Evolutionary conservation across 2,888 invertebrate genomes (phyloP), one percentile per base, ranked within the genome.

Genomic region (Tanytarsus gracilentus): DNA sequence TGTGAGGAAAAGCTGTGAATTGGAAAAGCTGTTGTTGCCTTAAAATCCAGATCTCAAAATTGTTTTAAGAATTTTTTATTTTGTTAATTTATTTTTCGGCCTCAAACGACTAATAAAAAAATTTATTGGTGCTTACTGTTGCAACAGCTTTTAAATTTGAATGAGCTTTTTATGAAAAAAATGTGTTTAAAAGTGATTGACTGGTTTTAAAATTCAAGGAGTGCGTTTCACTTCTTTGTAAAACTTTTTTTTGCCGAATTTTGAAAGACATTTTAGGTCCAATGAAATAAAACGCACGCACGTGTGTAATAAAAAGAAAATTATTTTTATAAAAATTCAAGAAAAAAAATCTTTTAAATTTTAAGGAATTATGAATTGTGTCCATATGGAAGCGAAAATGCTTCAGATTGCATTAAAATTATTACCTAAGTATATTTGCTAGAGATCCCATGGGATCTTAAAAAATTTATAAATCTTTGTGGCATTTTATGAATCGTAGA

Each of bases 1-100:
- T 18, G 18, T 44, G 23, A 23, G 18, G 21, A 18, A 33, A 7
- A 53, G 36, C 36, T 53, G 33, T 36, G 23, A 53, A n/a, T n/a
- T n/a, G 44, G 23, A 44, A 44, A 36, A 53, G 33, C 53, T 36
- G 36, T 53, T 53, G 36, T 36, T 36, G 16, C 53, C 25, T 23
- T 36, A 53, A 33, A 11, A 18, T 36, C 36, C 36, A 33, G 53
- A 53, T 53, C 53, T 53, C 53, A 53, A 53, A 53, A 53, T 53
- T 44, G 44, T 44, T 44, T 44, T 18, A 36, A 40, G 18, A 44
- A 44, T 44, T 18, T 44, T 18, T 44, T 23, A 39, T 18, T 9
- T 21, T 33, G 2, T 44, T 36, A 44, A 9, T 44, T 44, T 4
- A 6, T 9, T 44, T 23, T 44, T 44, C 23, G 23, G 44, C 23